Conservation (phyloP, 1,140 invertebrate genomes). For the Limonius californicus region DNA sequence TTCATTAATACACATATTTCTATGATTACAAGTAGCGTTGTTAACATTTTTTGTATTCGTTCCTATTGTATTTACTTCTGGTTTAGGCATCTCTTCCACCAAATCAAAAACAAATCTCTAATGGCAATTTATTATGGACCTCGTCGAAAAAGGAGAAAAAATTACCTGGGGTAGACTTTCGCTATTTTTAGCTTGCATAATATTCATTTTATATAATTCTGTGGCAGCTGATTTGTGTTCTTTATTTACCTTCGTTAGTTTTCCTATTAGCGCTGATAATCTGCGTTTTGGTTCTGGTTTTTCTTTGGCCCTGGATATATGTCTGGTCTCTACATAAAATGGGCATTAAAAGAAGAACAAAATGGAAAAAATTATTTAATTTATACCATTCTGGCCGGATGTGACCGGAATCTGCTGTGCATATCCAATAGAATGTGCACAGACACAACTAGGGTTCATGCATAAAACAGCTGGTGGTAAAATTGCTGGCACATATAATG, state of each 20-base stretch:
- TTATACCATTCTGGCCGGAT: too few relatives aligned
- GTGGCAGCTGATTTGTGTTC: neutral
- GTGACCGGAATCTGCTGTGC: neutral
- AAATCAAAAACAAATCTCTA: constrained; percentile 40
- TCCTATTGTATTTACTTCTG: constrained; percentile 22
- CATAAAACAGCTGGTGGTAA: neutral
- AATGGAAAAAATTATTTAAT: too few relatives aligned
- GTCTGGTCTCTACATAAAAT: too few relatives aligned
- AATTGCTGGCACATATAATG: neutral
- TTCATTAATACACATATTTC: neutral
- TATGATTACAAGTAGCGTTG: neutral
- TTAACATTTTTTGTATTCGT: constrained; percentile 27
- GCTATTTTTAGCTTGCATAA: constrained; percentile 32
- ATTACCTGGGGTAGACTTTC: constrained; percentile 34
- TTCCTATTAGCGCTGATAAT: neutral
- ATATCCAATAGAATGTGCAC: neutral
- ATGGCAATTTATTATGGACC: too few relatives aligned
- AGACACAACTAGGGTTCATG: neutral
- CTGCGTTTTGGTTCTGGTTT: neutral
- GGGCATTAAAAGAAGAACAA: too few relatives aligned
- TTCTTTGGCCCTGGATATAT: too few relatives aligned
- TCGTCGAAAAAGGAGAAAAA: too few relatives aligned
- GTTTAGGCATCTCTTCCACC: constrained; percentile 35
- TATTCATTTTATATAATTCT: constrained; percentile 42
- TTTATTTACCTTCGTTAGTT: neutral